A percentile compares a stretch with the other conserved stretches of the same genome.
Evolutionary conservation across 2,113 vertebrate species (phyloP).

Genomic region (Petroica traversi): DNA sequence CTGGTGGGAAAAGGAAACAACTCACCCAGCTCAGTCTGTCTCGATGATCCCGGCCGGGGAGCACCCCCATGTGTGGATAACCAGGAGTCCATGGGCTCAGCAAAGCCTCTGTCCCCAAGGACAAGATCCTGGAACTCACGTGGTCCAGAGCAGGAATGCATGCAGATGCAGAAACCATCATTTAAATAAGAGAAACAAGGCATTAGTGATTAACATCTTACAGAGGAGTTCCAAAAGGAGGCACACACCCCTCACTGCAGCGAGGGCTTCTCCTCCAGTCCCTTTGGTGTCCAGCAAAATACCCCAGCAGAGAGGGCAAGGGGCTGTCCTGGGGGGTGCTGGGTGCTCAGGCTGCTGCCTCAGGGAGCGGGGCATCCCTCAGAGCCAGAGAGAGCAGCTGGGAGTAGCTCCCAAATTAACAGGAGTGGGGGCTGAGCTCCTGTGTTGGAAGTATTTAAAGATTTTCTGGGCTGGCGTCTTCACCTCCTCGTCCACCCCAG

Average conservation of each 20-base stretch:
- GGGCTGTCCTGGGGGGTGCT: background rate
- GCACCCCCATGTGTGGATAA: accelerated
- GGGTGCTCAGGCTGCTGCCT: background rate
- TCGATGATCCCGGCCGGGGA: accelerated
- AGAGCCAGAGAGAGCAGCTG: background rate
- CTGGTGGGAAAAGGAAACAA: background rate
- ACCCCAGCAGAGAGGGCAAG: background rate
- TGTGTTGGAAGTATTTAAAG: conserved; percentile 4
- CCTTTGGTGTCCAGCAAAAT: background rate
- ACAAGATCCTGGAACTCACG: background rate
- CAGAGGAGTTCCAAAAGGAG: background rate
- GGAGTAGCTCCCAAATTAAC: conserved; percentile 12
- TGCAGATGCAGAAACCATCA: background rate
- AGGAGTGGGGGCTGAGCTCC: conserved; percentile 15
- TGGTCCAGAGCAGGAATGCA: background rate
- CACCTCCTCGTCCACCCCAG: conserved; percentile 41
- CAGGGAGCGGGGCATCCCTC: background rate
- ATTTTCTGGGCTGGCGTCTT: background rate
- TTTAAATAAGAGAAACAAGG: background rate
- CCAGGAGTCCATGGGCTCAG: background rate
- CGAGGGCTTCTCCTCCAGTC: background rate
- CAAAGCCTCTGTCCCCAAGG: background rate
- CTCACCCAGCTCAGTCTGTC: background rate
- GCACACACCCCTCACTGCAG: background rate
- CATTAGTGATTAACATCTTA: background rate